phyloP scores from a whole-genome alignment of 2,113 vertebrate genomes.

The Xenopus laevis region DNA sequence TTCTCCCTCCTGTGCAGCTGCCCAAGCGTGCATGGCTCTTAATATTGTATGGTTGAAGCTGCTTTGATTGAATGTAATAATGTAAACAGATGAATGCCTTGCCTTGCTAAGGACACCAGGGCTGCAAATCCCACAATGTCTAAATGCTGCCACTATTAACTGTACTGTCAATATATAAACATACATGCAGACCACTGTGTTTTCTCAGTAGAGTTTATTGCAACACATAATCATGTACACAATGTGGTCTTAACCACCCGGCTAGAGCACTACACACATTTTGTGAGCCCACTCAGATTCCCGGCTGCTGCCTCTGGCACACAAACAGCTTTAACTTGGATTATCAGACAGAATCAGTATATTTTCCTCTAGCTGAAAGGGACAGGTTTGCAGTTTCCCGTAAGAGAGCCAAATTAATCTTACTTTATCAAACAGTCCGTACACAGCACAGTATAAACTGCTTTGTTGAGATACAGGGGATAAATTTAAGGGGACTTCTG shows the following conservation, averaged over 20 bases:
- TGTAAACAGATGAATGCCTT: not conserved
- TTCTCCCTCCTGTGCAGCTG: too few species aligned
- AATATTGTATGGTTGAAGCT: too few species aligned
- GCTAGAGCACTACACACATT: not conserved
- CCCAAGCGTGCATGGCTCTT: too few species aligned
- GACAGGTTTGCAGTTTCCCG: not conserved
- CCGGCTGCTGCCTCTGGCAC: not conserved
- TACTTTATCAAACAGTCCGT: not conserved
- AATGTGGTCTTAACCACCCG: too few species aligned
- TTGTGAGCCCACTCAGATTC: slow-evolving; percentile 5
- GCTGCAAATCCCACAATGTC: not conserved
- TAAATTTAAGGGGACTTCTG: slow-evolving; percentile 5
- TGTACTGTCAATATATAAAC: not conserved
- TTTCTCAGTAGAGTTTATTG: not conserved
- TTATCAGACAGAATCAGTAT: slow-evolving; percentile 9
- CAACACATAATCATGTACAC: slow-evolving; percentile 9
- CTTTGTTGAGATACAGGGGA: not conserved
- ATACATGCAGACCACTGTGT: not conserved
- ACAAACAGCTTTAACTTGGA: slow-evolving; percentile 10
- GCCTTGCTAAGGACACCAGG: not conserved
- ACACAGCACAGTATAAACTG: not conserved
- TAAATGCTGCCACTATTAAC: slow-evolving; percentile 8
- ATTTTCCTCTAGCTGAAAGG: not conserved
- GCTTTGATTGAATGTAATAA: too few species aligned
- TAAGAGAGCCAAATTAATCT: not conserved